phyloP scores from a whole-genome alignment of 2,888 invertebrate genomes.

The Cantharis lateralis region DNA sequence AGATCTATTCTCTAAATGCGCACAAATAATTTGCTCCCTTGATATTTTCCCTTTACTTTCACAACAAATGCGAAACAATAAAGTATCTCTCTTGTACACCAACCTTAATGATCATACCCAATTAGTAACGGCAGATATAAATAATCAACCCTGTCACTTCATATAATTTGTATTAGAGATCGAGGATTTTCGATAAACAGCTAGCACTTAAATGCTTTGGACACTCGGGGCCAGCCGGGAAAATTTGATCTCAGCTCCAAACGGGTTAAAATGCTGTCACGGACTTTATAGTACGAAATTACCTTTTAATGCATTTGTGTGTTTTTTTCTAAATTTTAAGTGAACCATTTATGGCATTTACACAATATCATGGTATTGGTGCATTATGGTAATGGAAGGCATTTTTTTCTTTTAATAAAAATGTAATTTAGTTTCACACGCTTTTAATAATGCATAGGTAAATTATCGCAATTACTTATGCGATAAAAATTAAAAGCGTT shows the following conservation, averaged over 20 bases:
- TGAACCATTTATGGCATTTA: too few relatives aligned
- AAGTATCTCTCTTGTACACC: neutral
- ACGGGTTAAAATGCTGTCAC: too few relatives aligned
- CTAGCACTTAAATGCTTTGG: too few relatives aligned
- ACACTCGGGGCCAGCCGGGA: too few relatives aligned
- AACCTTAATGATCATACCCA: neutral
- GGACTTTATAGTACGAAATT: too few relatives aligned
- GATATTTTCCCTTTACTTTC: neutral
- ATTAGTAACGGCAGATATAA: neutral
- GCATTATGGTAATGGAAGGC: neutral
- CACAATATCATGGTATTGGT: too few relatives aligned
- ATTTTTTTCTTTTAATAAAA: neutral
- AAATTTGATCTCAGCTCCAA: too few relatives aligned
- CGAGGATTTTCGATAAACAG: too few relatives aligned
- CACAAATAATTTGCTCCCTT: conserved; percentile 24
- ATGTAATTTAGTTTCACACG: neutral
- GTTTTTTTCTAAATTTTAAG: too few relatives aligned
- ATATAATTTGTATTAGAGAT: neutral
- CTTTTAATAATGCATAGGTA: neutral
- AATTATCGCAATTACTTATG: neutral
- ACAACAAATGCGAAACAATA: neutral
- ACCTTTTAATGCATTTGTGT: too few relatives aligned
- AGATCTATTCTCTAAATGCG: conserved; percentile 42
- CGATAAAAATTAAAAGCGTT: neutral
- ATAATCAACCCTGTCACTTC: neutral